Evolutionary conservation across 2,888 invertebrate species (phyloP).

Genomic region (Palloptera scutellata): DNA sequence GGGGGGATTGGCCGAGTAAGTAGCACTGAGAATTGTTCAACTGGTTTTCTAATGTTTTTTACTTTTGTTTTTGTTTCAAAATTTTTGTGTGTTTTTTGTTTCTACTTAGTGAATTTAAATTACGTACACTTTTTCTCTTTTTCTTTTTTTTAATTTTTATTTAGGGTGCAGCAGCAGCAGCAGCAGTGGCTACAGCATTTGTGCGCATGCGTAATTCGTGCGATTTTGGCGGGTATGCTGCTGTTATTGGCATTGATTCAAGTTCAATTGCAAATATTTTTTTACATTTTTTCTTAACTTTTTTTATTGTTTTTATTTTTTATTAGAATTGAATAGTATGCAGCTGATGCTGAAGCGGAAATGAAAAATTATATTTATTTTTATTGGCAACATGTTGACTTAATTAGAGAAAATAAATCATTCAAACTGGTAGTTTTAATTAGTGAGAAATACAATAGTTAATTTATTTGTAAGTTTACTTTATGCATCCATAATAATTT

Average conservation of each 20-base stretch:
- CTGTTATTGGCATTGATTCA: constrained; percentile 54
- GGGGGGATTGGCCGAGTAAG: not conserved
- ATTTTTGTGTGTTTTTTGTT: not conserved
- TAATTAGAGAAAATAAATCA: no score
- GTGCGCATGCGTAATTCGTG: constrained; percentile 26
- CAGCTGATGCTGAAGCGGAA: no score
- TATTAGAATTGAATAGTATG: no score
- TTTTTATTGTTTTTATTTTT: no score
- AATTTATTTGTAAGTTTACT: no score
- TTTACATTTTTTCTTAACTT: no score
- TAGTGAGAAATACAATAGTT: no score
- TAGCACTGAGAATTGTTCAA: constrained; percentile 24
- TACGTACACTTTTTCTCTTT: not conserved
- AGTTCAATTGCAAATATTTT: constrained; percentile 44
- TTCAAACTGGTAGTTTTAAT: no score
- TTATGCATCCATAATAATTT: no score
- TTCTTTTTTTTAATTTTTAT: not conserved
- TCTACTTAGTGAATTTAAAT: not conserved
- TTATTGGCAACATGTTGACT: no score
- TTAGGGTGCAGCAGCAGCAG: constrained; percentile 9
- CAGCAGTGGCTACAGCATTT: not conserved
- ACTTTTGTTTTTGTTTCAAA: not conserved
- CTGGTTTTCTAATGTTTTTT: constrained; percentile 29
- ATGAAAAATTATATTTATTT: no score
- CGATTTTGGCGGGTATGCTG: not conserved